Evolutionary conservation across 2,888 invertebrate species (phyloP), one percentile per base, ranked within the genome.

Genomic region (Baccha elongata): DNA sequence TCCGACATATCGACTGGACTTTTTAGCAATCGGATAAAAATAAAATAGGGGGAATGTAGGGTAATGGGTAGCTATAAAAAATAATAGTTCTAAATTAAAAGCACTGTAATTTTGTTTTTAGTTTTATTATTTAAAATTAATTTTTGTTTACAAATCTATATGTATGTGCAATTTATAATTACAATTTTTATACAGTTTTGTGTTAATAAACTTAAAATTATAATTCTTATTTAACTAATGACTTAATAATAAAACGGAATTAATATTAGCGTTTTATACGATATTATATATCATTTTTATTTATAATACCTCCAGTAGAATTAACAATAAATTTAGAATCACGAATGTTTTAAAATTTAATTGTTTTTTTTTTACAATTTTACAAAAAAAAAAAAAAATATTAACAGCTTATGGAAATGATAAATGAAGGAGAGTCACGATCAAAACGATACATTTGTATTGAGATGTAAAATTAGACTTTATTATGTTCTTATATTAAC

Each of bases 131-230:
- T 71, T 71, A 44, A 21, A 42, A 29, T 74, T 62, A 60, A 35
- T 42, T 55, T 42, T 13, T 58, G 55, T 64, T 75, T 76, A 40
- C 48, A 46, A 60, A 46, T 60, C 37, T 81, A 72, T 76, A 76
- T 81, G 60, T 76, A 81, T 81, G 60, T 76, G 81, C 81, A 71
- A 71, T 81, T 76, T 62, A 62, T 67, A 81, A 76, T 81, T 76
- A 81, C 71, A 81, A 48, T 72, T 40, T 81, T 69, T 81, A 64
- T 81, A 81, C 81, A 81, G 46, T 72, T 72, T 68, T 48, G 48
- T 75, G 64, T 72, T 67, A 71, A 42, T 53, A 7, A 48, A 42
- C 67, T 67, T 76, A 81, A n/a, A n/a, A 60, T 13, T 32, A 37
- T 60, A 52, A 19, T 21, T 48, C 81, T 71, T 81, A 81, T 7